phyloP scores from a whole-genome alignment of 2,113 vertebrate species.

The Prionailurus viverrinus region DNA sequence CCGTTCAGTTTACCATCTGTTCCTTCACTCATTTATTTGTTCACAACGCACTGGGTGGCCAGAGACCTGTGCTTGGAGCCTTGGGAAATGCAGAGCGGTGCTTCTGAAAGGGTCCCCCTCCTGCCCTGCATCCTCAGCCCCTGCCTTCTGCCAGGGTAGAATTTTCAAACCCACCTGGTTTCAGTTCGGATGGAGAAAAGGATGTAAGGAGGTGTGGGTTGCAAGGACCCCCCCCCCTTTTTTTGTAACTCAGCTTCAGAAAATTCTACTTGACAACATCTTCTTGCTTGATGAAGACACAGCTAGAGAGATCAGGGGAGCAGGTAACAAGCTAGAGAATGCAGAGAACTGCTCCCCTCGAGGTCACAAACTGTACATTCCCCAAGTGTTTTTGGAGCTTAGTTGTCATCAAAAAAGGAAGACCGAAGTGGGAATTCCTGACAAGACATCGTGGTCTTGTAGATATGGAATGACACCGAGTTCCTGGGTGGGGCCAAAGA shows the following conservation, averaged over 20 bases:
- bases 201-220: not conserved
- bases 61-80: not conserved
- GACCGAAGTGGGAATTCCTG: slow-evolving; percentile 24
- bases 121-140: too few relatives aligned
- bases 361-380: not conserved
- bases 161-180: slow-evolving; percentile 9
- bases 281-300: not conserved
- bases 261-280: not conserved
- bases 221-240: not conserved
- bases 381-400: not conserved
- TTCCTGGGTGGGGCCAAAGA: not conserved
- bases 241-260: not conserved
- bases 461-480: not conserved
- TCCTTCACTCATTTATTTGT: not conserved
- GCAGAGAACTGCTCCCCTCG: not conserved
- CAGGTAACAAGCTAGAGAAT: not conserved
- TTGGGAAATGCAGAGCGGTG: not conserved
- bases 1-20: not conserved
- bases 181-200: not conserved
- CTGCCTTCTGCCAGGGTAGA: not conserved
- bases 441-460: not conserved
- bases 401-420: not conserved
- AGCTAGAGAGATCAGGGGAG: not conserved
- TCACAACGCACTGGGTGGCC: not conserved
- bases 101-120: not conserved